Base-by-base conservation (phyloP, 2,888 invertebrate species). In the Hedychridium roseum region DNA sequence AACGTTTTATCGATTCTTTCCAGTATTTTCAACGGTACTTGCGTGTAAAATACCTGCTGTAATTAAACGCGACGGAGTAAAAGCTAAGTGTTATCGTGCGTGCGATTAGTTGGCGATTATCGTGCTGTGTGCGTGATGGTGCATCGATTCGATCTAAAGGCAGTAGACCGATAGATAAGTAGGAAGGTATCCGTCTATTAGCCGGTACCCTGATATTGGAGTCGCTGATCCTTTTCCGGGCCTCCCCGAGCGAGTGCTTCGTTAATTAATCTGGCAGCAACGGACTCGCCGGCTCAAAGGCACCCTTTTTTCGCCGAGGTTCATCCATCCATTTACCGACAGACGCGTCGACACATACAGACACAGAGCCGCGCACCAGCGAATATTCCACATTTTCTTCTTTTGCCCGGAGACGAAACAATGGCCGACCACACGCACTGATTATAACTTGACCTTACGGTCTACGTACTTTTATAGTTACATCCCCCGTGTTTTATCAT, bases 191-290 rank as follows among this genome's bases (percentile, higher is more conserved):
- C 35, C 27, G 27, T 27, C 27, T 27, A 27, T 27, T 27, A 27
- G 35, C 17, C n/a, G 36, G 12, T 49, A 54, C 46, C 48, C 48
- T 50, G 59, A 57, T 64, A 64, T 62, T 62, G 54, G 55, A 61
- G 65, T 61, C 59, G 65, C 59, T 60, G 63, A 63, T 64, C 66
- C 62, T 66, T 57, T 57, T 63, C 61, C 61, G 54, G 61, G 60
- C n/a, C n/a, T n/a, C 67, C 68, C 58, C 64, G 64, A 69, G 70
- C 70, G 69, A 71, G 71, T 67, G 74, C 71, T 76, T 73, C 75
- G 74, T 76, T 76, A 76, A 76, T 76, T 76, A 76, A 76, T 76
- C 73, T 71, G 71, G 68, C 70, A 73, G 70, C 61, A 57, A 62
- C 65, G 65, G 57, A 59, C 62, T 64, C 63, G 65, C 30, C 43